These are phyloP conservation scores for Cinclus cinclus DNA, from an alignment of 2,113 vertebrate genomes.

Conservation along the genomic window DNA sequence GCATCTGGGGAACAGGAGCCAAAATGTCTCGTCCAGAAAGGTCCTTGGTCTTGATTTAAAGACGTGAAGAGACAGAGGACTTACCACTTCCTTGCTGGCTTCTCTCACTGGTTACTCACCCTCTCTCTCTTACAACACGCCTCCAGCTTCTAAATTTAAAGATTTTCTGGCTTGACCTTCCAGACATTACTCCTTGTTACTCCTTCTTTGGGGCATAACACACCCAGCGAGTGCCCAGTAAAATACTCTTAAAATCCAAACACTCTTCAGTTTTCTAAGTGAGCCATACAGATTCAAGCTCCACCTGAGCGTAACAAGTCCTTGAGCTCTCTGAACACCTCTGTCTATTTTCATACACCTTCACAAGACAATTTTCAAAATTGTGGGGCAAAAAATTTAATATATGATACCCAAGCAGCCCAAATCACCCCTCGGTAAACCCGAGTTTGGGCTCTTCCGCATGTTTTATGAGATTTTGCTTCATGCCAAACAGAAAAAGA, in stretches of 20 bases:
- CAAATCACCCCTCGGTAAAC: not conserved
- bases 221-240: conserved; percentile 14
- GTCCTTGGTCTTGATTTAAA: not conserved
- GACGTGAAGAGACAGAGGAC: not conserved
- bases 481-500: not conserved
- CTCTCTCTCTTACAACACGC: conserved; percentile 16
- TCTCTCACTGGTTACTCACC: not conserved
- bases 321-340: not conserved
- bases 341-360: not conserved
- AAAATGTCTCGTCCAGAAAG: not conserved
- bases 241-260: not conserved
- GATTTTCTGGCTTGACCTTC: conserved; percentile 29
- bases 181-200: conserved; percentile 55
- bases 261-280: not conserved
- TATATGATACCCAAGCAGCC: not conserved
- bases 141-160: conserved; percentile 37
- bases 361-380: not conserved
- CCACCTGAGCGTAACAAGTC: not conserved
- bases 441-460: not conserved
- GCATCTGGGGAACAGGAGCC: not conserved
- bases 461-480: not conserved
- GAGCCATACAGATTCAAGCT: not conserved
- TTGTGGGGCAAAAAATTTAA: not conserved
- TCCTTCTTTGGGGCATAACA: conserved; percentile 14
- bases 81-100: conserved; percentile 31